A percentile compares a stretch with the other conserved stretches of the same genome.
phyloP scores from a whole-genome alignment of 2,797 vertebrate genomes.

The Macrochelys suwanniensis region DNA sequence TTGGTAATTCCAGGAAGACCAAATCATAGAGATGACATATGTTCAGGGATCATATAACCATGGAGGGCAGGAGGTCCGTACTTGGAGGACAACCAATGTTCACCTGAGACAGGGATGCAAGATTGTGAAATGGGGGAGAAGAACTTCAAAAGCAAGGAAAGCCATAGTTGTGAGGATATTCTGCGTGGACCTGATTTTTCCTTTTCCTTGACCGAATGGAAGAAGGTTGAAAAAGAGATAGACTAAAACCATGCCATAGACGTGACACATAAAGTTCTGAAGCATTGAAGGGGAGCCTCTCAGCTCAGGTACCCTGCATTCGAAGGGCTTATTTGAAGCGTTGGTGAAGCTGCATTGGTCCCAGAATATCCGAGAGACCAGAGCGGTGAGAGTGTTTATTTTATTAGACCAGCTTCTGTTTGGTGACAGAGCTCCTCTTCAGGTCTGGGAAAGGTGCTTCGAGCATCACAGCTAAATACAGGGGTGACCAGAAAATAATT shows the following conservation, averaged over 20 bases:
- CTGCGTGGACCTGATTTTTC: not conserved
- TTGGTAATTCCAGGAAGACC: not conserved
- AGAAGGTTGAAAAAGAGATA: not conserved
- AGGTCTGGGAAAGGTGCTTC: not conserved
- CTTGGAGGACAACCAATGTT: not conserved
- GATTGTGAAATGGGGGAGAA: slow-evolving; percentile 1
- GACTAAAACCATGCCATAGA: not conserved
- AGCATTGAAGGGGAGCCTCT: not conserved
- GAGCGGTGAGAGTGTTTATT: not conserved
- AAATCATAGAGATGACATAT: not conserved
- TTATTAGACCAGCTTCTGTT: not conserved
- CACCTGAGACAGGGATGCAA: not conserved
- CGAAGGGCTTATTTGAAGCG: not conserved
- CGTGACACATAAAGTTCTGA: not conserved
- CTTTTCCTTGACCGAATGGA: not conserved
- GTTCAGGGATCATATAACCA: not conserved
- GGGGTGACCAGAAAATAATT: not conserved
- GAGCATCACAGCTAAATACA: not conserved
- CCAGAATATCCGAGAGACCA: not conserved
- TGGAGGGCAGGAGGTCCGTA: not conserved
- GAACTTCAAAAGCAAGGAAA: not conserved
- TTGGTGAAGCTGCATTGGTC: not conserved
- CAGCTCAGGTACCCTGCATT: slow-evolving; percentile 2
- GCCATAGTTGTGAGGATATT: not conserved
- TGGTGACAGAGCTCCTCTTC: not conserved